These are phyloP conservation scores for Ephestia elutella DNA, from an alignment of 1,140 invertebrate genomes.

Conservation along the genomic window DNA sequence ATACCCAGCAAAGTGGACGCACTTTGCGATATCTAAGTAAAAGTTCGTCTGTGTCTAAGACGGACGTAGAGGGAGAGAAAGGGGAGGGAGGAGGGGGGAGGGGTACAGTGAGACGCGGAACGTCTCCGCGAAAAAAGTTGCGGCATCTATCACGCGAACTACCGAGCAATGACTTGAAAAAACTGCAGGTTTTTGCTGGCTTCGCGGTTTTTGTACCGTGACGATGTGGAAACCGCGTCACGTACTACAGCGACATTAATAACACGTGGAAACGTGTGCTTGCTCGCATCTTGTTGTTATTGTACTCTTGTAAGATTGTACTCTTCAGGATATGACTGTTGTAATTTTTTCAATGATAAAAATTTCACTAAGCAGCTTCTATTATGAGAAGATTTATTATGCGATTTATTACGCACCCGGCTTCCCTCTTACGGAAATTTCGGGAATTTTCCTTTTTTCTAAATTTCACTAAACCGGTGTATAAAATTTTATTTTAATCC, in stretches of 20 bases:
- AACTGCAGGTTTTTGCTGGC: not conserved
- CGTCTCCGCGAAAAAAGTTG: constrained; percentile 1
- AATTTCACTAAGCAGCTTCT: not conserved
- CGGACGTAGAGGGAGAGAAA: not conserved
- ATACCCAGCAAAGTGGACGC: too few relatives aligned
- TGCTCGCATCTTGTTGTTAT: too few relatives aligned
- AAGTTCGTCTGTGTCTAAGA: not conserved
- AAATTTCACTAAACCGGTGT: too few relatives aligned
- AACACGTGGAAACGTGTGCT: not conserved
- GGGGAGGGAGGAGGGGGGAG: not conserved
- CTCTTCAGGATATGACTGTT: too few relatives aligned
- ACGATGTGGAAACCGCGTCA: not conserved
- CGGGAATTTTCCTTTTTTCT: too few relatives aligned
- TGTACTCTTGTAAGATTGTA: too few relatives aligned
- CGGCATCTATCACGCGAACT: constrained; percentile 1
- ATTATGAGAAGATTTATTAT: too few relatives aligned
- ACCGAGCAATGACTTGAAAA: not conserved
- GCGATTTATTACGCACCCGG: too few relatives aligned
- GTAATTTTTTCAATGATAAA: too few relatives aligned
- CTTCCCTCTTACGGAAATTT: too few relatives aligned
- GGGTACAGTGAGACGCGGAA: not conserved
- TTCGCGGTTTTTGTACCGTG: not conserved
- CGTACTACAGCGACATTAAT: not conserved
- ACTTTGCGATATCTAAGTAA: not conserved
- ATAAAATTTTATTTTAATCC: too few relatives aligned